phyloP scores from a whole-genome alignment of 2,113 vertebrate species.

The Aepyceros melampus region DNA sequence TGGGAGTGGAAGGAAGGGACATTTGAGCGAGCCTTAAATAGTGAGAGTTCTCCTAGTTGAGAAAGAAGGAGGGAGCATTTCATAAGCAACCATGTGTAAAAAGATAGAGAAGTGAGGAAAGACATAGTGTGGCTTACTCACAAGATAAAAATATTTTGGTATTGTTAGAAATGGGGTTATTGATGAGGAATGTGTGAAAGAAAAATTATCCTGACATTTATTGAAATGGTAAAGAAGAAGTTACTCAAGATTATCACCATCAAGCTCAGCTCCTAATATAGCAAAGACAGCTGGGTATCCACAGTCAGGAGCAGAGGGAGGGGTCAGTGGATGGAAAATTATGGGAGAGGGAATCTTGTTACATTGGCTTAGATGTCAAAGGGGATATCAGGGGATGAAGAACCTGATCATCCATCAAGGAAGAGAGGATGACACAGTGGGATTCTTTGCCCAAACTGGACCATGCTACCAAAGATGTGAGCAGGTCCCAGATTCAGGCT shows the following conservation, averaged over 20 bases:
- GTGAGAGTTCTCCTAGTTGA: background rate
- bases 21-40: background rate
- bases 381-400: background rate
- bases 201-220: background rate
- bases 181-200: background rate
- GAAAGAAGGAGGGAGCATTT: background rate
- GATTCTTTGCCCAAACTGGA: background rate
- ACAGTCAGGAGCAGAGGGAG: background rate
- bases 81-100: accelerated
- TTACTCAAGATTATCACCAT: background rate
- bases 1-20: background rate
- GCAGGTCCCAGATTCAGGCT: background rate
- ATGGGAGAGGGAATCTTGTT: background rate
- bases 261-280: background rate
- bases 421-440: accelerated
- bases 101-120: background rate
- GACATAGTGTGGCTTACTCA: background rate
- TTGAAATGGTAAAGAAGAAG: background rate
- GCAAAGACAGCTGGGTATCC: background rate
- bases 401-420: background rate
- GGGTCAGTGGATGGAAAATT: background rate
- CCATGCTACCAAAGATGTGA: too few relatives aligned
- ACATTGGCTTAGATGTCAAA: background rate
- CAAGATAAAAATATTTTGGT: background rate
- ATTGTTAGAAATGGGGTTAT: background rate